Evolutionary conservation across 2,888 invertebrate genomes (phyloP).

Genomic region (Troglohyphantes excavatus): DNA sequence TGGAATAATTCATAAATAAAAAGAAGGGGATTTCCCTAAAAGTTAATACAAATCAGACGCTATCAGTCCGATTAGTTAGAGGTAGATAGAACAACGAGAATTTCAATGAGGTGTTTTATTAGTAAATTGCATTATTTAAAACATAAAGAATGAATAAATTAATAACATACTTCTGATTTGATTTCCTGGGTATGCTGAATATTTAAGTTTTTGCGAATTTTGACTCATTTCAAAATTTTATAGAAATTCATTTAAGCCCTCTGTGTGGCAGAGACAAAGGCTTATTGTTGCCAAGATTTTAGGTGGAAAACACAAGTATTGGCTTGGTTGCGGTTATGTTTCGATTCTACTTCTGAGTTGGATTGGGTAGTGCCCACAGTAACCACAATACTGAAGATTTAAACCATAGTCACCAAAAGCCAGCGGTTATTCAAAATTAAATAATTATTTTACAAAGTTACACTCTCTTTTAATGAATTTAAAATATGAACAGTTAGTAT

Average conservation of each 20-base stretch:
- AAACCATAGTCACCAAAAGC: no score
- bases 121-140: not conserved
- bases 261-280: constrained; percentile 63
- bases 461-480: no score
- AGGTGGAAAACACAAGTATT: not conserved
- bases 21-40: not conserved
- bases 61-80: not conserved
- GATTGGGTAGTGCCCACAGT: no score
- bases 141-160: not conserved
- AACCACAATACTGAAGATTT: no score
- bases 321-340: no score
- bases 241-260: constrained; percentile 68
- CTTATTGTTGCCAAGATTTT: constrained; percentile 45
- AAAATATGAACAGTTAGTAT: no score
- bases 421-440: no score
- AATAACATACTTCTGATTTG: constrained; percentile 46
- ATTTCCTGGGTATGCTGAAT: constrained; percentile 8
- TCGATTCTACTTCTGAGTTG: no score
- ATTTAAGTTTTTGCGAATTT: constrained; percentile 54
- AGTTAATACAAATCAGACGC: not conserved
- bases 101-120: not conserved
- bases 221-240: constrained; percentile 61
- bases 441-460: no score
- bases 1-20: not conserved
- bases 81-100: not conserved